phyloP scores from a whole-genome alignment of 1,140 invertebrate species.

The Brachionus angularis region DNA sequence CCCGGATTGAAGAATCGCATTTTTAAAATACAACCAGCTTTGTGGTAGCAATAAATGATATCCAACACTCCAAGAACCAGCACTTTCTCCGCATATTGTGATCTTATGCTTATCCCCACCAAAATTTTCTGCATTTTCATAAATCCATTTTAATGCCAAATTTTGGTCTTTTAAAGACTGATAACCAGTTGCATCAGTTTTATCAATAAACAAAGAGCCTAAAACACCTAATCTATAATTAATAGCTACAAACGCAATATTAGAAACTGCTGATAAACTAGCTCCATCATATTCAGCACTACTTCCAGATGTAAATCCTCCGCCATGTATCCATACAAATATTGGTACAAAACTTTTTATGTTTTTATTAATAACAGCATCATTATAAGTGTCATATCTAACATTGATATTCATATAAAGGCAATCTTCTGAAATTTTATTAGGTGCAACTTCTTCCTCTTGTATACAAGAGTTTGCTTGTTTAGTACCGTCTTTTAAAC shows the following conservation, averaged over 20 bases:
- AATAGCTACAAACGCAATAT: constrained; percentile 61
- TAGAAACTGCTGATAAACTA: constrained; percentile 47
- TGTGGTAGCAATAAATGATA: constrained; percentile 84
- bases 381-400: not conserved
- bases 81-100: constrained; percentile 49
- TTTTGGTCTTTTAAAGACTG: constrained; percentile 56
- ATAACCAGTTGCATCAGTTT: constrained; percentile 51
- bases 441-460: no score
- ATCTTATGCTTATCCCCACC: constrained; percentile 48
- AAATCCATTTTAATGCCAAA: constrained; percentile 75
- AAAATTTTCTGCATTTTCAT: constrained; percentile 49
- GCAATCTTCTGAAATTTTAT: constrained; percentile 8
- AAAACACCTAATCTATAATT: constrained; percentile 54
- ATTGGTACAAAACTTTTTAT: constrained; percentile 69
- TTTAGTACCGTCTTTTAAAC: constrained; percentile 31
- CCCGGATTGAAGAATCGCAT: constrained; percentile 65
- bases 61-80: constrained; percentile 81
- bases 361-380: not conserved
- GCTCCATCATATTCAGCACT: constrained; percentile 43
- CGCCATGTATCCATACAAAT: constrained; percentile 46
- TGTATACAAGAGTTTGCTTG: not conserved
- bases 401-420: constrained; percentile 10
- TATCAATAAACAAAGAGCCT: constrained; percentile 46
- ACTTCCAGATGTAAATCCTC: constrained; percentile 45
- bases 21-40: constrained; percentile 75